Evolutionary conservation across 1,140 invertebrate genomes (phyloP), one percentile per base, ranked within the genome.

Genomic region (Aphelenchoides fujianensis): DNA sequence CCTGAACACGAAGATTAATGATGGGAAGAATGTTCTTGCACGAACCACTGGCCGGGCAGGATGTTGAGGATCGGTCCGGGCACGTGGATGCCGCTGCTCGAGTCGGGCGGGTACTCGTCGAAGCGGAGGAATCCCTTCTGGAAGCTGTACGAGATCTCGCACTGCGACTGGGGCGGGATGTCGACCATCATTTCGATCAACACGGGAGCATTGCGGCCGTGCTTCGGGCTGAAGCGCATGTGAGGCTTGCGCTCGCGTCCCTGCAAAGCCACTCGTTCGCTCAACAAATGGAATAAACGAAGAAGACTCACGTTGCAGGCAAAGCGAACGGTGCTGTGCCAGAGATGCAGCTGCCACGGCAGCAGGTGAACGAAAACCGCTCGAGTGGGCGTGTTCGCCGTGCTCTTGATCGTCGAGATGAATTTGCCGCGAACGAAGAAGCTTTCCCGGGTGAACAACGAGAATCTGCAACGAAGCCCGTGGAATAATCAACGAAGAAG

Each of bases 51-150:
- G 12, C 72, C 48, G n/a, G 28, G 31, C 28, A 71, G 28, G 7
- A 74, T 55, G 3, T 32, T 61, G 23, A 80, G 28, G 36, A 78
- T 36, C 27, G 76, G 70, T 0, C 76, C 76, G 34, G 76, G 70
- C 23, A 80, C 74, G 55, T 53, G 61, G 12, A 78, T 76, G 19
- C 76, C 76, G 52, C 66, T 77, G 63, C 69, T 79, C 16, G 76
- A 62, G 54, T 78, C 76, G 5, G 76, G 73, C 2, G 76, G 76
- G 54, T 74, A 78, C n/a, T 79, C 77, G 19, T 62, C 37, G 19
- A 76, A 79, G 52, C 53, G 55, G 16, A 77, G 53, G 34, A 75
- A 79, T 31, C 68, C 67, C 30, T 81, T 55, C 34, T 80, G 41
- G 27, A 68, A 77, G 3, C 67, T 41, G 19, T 72, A 53, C 7